Evolutionary conservation across 1,140 invertebrate genomes (phyloP).

Genomic region (Drosophila parvula): DNA sequence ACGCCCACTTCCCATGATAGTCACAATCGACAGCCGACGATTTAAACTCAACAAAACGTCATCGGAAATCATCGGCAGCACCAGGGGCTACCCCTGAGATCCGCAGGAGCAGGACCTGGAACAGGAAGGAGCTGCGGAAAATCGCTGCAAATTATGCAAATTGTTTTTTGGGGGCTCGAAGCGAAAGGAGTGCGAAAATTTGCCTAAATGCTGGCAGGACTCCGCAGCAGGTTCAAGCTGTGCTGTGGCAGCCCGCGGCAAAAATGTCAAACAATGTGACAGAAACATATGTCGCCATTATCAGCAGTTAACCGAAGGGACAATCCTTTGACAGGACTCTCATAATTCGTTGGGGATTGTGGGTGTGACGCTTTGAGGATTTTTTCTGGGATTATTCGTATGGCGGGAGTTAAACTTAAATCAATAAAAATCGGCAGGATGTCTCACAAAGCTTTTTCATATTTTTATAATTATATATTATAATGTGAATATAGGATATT

Average conservation of each 20-base stretch:
- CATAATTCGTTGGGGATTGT: slow-evolving; percentile 16
- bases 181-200: slow-evolving; percentile 71
- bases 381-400: neutral
- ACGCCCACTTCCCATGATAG: slow-evolving; percentile 77
- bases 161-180: slow-evolving; percentile 47
- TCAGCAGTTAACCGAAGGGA: slow-evolving; percentile 45
- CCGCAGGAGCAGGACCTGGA: neutral
- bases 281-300: slow-evolving; percentile 77
- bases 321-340: slow-evolving; percentile 55
- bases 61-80: slow-evolving; percentile 48
- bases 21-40: slow-evolving; percentile 61
- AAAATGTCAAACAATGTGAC: slow-evolving; percentile 61
- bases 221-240: slow-evolving; percentile 55
- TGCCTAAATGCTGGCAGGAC: slow-evolving; percentile 73
- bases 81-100: no score
- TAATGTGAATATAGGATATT: neutral
- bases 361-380: neutral
- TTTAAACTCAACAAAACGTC: slow-evolving; percentile 62
- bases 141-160: slow-evolving; percentile 79
- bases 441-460: neutral
- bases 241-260: slow-evolving; percentile 56
- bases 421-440: neutral
- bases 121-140: slow-evolving; percentile 55
- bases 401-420: neutral
- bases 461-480: neutral